phyloP scores from a whole-genome alignment of 2,113 vertebrate species.

The Labeo rohita region DNA sequence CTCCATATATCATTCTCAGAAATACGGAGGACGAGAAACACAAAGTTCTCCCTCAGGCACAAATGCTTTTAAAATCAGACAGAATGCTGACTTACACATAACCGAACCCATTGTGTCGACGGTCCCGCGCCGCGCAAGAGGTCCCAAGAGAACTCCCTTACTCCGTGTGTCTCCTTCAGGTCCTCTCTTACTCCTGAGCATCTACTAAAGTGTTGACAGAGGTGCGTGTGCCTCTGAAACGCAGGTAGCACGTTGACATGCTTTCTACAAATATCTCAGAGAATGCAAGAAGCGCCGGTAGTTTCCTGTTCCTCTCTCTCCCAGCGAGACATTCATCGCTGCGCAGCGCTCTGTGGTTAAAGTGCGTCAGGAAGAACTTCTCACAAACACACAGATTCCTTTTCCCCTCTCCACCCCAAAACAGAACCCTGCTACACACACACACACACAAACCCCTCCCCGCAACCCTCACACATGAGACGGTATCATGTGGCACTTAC shows the following conservation, averaged over 20 bases:
- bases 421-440: conserved; percentile 29
- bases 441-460: conserved; percentile 37
- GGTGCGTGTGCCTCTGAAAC: conserved; percentile 20
- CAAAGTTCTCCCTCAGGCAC: background rate
- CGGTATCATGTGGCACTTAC: conserved; percentile 12
- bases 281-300: conserved; percentile 46
- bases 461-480: conserved; percentile 38
- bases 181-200: background rate
- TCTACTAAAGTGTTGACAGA: background rate
- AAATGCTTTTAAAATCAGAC: background rate
- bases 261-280: conserved; percentile 56
- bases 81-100: conserved; percentile 59
- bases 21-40: background rate
- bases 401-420: conserved; percentile 46
- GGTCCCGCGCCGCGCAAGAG: background rate
- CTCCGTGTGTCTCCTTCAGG: background rate
- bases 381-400: conserved; percentile 43
- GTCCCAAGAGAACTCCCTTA: conserved; percentile 3
- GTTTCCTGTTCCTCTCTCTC: conserved; percentile 63
- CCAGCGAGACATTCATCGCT: conserved; percentile 51
- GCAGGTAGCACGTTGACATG: conserved; percentile 43
- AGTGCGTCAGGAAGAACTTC: conserved; percentile 51
- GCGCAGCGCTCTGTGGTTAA: conserved; percentile 14
- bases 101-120: conserved; percentile 57
- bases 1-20: too few species aligned